Percentiles rank a stretch among this genome's conserved stretches.
Conservation (phyloP, 1,140 invertebrate genomes). For the Camponotus pennsylvanicus region DNA sequence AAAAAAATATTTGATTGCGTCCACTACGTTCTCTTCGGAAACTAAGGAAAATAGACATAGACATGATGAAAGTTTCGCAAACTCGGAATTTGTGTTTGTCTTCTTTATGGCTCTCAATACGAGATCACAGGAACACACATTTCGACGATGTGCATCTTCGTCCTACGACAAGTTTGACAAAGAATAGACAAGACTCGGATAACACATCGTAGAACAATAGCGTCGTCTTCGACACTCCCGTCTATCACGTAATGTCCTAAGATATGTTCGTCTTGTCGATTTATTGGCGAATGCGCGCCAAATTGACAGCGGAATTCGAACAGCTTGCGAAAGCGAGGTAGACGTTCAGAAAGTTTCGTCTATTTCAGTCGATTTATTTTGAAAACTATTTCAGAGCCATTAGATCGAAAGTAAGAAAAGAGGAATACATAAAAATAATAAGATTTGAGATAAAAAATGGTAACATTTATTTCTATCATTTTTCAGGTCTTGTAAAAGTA, state of each 20-base stretch:
- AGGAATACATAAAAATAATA: neutral
- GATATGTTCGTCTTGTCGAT: slow-evolving; percentile 24
- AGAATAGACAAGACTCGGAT: slow-evolving; percentile 14
- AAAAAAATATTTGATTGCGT: neutral
- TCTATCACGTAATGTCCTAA: neutral
- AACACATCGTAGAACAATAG: slow-evolving; percentile 47
- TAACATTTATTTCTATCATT: neutral
- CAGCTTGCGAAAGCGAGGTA: slow-evolving; percentile 6
- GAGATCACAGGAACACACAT: neutral
- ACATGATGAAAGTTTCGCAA: neutral
- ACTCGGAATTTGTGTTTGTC: neutral
- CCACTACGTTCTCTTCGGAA: neutral
- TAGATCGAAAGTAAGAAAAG: neutral
- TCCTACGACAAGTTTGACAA: slow-evolving; percentile 46
- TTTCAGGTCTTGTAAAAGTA: neutral
- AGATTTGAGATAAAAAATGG: neutral
- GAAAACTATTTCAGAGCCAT: neutral
- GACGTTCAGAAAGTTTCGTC: slow-evolving; percentile 15
- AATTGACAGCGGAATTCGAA: slow-evolving; percentile 45
- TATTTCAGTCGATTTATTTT: neutral
- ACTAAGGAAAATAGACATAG: neutral
- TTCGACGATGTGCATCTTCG: neutral
- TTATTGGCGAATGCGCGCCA: slow-evolving; percentile 38
- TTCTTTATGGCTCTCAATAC: neutral
- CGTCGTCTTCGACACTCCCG: slow-evolving; percentile 15